phyloP scores from a whole-genome alignment of 2,888 invertebrate genomes.

The Parascotia fuliginaria region DNA sequence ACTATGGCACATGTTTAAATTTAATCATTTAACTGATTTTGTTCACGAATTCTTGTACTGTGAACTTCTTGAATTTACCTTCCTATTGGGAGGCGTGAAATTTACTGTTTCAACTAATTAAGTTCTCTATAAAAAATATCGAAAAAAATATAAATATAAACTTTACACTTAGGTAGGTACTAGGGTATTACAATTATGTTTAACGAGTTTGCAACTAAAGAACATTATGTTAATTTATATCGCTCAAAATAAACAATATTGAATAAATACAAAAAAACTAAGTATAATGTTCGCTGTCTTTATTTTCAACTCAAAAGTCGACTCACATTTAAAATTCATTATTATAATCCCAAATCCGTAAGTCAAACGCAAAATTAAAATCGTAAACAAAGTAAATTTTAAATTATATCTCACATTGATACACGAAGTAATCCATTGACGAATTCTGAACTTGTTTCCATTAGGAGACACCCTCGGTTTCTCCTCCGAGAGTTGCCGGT shows the following conservation, averaged over 20 bases:
- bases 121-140: too few species aligned
- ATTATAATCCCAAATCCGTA: slow-evolving; percentile 10
- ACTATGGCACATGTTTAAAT: slow-evolving; percentile 3
- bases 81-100: too few species aligned
- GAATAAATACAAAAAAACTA: too few species aligned
- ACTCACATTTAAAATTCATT: neutral
- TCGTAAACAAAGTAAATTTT: slow-evolving; percentile 32
- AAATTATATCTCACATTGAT: slow-evolving; percentile 21
- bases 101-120: too few species aligned
- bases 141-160: too few species aligned
- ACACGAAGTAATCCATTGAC: slow-evolving; percentile 62
- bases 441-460: slow-evolving; percentile 73
- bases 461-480: slow-evolving; percentile 63
- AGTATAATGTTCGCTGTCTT: too few species aligned
- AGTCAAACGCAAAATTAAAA: slow-evolving; percentile 28
- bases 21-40: neutral
- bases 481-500: slow-evolving; percentile 65
- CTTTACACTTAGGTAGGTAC: too few species aligned
- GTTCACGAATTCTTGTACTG: neutral
- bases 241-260: too few species aligned
- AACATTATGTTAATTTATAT: too few species aligned
- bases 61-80: too few species aligned
- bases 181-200: too few species aligned
- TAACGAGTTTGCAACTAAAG: too few species aligned
- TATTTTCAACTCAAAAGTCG: neutral